Evolutionary conservation across 2,113 vertebrate genomes (phyloP), one percentile per base, ranked within the genome.

Genomic region (Triplophysa rosa): DNA sequence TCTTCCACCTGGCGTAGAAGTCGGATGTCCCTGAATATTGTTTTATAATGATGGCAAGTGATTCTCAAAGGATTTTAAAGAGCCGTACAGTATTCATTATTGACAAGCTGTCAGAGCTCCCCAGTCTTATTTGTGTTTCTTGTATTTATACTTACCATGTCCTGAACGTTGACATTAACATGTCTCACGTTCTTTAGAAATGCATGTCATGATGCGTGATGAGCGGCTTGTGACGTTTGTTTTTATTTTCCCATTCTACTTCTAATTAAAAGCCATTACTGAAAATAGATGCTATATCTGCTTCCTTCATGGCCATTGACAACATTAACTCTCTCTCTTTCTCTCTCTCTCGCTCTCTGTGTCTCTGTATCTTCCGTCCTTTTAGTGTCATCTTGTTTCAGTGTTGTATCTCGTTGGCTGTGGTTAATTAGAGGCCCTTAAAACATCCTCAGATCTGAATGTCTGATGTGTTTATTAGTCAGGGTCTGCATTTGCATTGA

Each of bases 241-340:
- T 73, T 70, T 71, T 84, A 80, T 84, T 84, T 84, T 54, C 80
- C 58, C 64, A 49, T 59, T 84, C 79, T n/a, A n/a, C n/a, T n/a
- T n/a, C n/a, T n/a, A n/a, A n/a, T n/a, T n/a, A n/a, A n/a, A 79
- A 58, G 70, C 84, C 68, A 80, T 88, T 87, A 89, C 82, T 49
- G 61, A 42, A 72, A 29, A 78, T 37, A 52, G 19, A 54, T 66
- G 47, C 65, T 40, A 45, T 45, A 33, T 42, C 56, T 54, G 64
- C 68, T 42, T 67, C 19, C 21, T 61, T 69, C 56, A 67, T 80
- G 52, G 61, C 74, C 69, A 68, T 78, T 70, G 65, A 77, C 68
- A 74, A 63, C 79, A 80, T 84, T 81, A 81, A 81, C 66, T 10
- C 42, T 45, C 11, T 11, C 42, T 45, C 42, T 45, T 1, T 45